These are phyloP conservation scores for Nebria brevicollis DNA, from an alignment of 2,888 invertebrate species.

Conservation along the genomic window DNA sequence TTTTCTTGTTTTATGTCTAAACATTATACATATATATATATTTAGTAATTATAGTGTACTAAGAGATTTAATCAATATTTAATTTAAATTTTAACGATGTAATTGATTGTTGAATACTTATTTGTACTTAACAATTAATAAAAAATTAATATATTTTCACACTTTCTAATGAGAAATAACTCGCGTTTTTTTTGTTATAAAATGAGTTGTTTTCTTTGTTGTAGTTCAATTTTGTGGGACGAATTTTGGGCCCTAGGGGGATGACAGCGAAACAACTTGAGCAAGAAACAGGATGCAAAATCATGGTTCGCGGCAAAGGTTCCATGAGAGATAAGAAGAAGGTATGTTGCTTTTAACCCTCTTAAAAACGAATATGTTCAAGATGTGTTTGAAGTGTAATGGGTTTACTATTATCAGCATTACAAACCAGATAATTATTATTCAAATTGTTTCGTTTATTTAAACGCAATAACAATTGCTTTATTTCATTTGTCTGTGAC, in stretches of 20 bases:
- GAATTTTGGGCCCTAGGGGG: conserved; percentile 98
- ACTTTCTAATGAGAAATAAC: not conserved
- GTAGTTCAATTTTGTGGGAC: conserved; percentile 99
- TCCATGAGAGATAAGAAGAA: conserved; percentile 99
- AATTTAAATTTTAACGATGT: not conserved
- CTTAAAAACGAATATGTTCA: not conserved
- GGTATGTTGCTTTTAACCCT: conserved; percentile 67
- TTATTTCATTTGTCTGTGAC: not conserved
- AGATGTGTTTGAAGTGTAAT: no score
- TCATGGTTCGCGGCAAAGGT: conserved; percentile 99
- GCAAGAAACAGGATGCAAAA: conserved; percentile 99
- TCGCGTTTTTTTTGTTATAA: not conserved
- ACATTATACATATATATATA: no score
- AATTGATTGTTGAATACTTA: conserved; percentile 5
- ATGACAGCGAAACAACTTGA: conserved; percentile 99
- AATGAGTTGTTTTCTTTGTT: conserved; percentile 62
- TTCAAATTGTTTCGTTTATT: not conserved
- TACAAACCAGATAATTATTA: no score
- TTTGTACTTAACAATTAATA: conserved; percentile 7
- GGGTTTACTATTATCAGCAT: no score
- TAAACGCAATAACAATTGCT: not conserved
- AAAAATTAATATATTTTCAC: conserved; percentile 13
- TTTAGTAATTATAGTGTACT: no score
- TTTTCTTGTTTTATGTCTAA: no score
- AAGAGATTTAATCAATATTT: not conserved